A percentile compares a stretch with the other conserved stretches of the same genome.
These are phyloP conservation scores for Neopelma chrysocephalum DNA, from an alignment of 2,797 vertebrate species.

Conservation along the genomic window DNA sequence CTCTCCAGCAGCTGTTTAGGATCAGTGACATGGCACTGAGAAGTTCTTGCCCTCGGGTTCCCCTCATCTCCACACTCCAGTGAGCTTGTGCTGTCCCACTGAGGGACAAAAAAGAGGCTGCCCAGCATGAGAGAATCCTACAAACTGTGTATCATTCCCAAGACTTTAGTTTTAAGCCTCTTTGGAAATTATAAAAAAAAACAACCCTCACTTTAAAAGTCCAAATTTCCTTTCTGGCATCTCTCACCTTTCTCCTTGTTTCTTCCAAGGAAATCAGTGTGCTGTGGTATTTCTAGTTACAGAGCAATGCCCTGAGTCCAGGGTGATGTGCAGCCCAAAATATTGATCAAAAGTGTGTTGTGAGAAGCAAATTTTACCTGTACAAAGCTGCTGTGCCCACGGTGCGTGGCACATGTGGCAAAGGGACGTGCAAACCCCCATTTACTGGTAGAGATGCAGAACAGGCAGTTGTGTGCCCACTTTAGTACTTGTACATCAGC, in stretches of 20 bases:
- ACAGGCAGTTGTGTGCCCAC: neutral
- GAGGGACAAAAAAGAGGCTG: neutral
- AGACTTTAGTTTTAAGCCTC: neutral
- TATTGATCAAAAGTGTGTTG: accelerated
- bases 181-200: neutral
- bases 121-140: neutral
- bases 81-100: neutral
- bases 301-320: neutral
- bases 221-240: neutral
- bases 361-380: neutral
- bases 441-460: neutral
- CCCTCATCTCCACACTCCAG: neutral
- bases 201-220: neutral
- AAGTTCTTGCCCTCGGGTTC: neutral
- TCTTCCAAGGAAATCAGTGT: neutral
- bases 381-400: accelerated
- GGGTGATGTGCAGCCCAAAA: neutral
- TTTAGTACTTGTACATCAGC: neutral
- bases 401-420: accelerated
- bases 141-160: accelerated
- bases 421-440: accelerated
- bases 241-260: neutral
- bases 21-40: neutral
- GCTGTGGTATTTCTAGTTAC: accelerated
- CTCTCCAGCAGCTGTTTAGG: neutral